Percentiles rank a stretch among this genome's conserved stretches.
Evolutionary conservation across 2,888 invertebrate genomes (phyloP).

Genomic region (Oxyteleia sp.): DNA sequence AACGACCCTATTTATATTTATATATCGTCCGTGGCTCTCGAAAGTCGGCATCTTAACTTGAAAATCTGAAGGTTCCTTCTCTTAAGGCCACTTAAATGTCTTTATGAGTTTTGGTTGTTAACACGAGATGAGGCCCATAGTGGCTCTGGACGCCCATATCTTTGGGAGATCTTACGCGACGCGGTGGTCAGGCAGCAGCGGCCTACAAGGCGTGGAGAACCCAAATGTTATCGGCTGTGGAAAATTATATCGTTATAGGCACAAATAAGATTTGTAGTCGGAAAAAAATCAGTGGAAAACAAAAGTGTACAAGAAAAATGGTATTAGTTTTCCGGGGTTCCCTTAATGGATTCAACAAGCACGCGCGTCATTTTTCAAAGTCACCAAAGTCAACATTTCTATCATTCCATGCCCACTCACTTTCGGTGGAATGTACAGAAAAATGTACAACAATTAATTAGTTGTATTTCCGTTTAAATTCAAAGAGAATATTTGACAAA

Average conservation of each 20-base stretch:
- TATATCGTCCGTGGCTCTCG: conserved; percentile 71
- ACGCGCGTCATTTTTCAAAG: conserved; percentile 40
- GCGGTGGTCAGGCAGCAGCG: conserved; percentile 78
- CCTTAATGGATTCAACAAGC: conserved; percentile 30
- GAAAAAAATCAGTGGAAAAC: conserved; percentile 42
- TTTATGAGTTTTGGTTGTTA: conserved; percentile 87
- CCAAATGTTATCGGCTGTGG: conserved; percentile 80
- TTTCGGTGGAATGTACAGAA: neutral
- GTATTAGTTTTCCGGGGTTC: conserved; percentile 31
- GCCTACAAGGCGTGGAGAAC: conserved; percentile 77
- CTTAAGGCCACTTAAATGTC: conserved; percentile 84
- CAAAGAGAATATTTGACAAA: conserved; percentile 14
- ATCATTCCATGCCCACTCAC: neutral
- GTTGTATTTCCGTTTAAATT: neutral
- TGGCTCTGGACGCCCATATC: conserved; percentile 72
- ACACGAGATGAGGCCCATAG: conserved; percentile 83
- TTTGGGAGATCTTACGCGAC: conserved; percentile 79
- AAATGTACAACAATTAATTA: neutral
- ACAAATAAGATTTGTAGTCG: conserved; percentile 56
- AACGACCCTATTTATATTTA: conserved; percentile 81
- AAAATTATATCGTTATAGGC: conserved; percentile 77
- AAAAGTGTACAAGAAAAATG: conserved; percentile 27
- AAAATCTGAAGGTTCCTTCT: conserved; percentile 75
- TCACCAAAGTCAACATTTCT: conserved; percentile 25
- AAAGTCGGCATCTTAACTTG: conserved; percentile 77